Conservation (phyloP, 1,140 invertebrate genomes). For the Semibalanus balanoides region DNA sequence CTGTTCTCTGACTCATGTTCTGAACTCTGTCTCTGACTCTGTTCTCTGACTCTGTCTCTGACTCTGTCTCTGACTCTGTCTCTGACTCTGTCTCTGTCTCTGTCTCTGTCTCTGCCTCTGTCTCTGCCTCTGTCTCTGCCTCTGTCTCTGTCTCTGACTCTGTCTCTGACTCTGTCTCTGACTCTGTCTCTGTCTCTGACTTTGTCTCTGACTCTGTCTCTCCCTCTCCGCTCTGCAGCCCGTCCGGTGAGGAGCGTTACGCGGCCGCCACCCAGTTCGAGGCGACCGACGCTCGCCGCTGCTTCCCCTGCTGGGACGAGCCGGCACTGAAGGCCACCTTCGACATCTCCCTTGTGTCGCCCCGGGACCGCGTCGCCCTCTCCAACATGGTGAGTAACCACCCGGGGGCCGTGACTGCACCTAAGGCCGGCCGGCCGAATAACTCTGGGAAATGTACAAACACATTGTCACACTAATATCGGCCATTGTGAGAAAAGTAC, state of each 20-base stretch:
- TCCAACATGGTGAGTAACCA: constrained; percentile 70
- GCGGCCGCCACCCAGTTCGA: constrained; percentile 87
- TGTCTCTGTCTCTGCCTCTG: too few species aligned
- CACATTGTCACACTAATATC: too few species aligned
- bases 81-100: too few species aligned
- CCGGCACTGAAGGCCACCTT: constrained; percentile 90
- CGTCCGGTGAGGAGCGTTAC: constrained; percentile 55
- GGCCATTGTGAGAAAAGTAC: too few species aligned
- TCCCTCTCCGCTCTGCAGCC: constrained; percentile 21
- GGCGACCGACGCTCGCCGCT: constrained; percentile 77
- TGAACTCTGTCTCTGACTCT: too few species aligned
- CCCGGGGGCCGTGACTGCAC: too few species aligned
- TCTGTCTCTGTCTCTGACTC: background rate
- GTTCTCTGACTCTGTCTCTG: too few species aligned
- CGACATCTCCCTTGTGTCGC: constrained; percentile 70
- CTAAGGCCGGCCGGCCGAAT: too few species aligned
- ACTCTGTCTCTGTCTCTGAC: constrained; percentile 6
- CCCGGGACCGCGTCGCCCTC: constrained; percentile 51
- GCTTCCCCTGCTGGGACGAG: constrained; percentile 97
- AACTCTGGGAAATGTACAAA: too few species aligned
- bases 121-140: background rate
- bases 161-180: background rate
- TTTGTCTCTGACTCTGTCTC: too few species aligned
- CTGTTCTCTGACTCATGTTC: too few species aligned
- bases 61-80: too few species aligned